Evolutionary conservation across 2,888 invertebrate genomes (phyloP), one percentile per base, ranked within the genome.

Genomic region (Arctia plantaginis): DNA sequence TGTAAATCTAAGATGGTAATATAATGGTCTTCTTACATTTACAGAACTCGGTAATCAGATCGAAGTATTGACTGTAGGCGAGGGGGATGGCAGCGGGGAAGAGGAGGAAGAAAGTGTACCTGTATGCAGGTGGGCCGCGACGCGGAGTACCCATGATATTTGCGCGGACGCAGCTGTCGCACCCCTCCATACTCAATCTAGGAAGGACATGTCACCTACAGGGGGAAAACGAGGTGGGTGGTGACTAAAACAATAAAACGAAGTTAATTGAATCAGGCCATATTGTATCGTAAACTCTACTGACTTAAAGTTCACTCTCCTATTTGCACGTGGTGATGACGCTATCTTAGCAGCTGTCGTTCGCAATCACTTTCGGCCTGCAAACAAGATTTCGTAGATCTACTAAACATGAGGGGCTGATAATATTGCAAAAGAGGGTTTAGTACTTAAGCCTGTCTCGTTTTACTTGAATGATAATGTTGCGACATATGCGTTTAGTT

Each of bases 1-100:
- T 67, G 6, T 13, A 51, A 15, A 69, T 69, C n/a, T 30, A n/a
- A 51, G 6, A 30, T 12, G 20, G 1, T 44, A 20, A 13, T 41
- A 62, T 30, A 62, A 69, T 55, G 33, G 59, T 20, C 55, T 69
- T 12, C n/a, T 51, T 35, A 67, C 66, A 59, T 66, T 92, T 91
- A 0, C 91, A 96, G 96, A 96, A 77, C 83, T 96, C 83, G 96
- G 96, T 55, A 96, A 96, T 86, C 96, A 96, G 80, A 95, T 96
- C 81, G 96, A 96, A 88, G 96, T 96, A 41, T 85, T 96, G 70
- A 96, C 95, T 0, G 95, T 95, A 0, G 94, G 93, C 7, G 94
- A 93, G 12, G 90, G 90, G 1, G 93, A 93, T 39, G 90, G 91
- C 47, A 92, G 94, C 72, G 94, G 94, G 0, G 93, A 94, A 41